Evolutionary conservation across 2,888 invertebrate genomes (phyloP).

Genomic region (Hyalella azteca): DNA sequence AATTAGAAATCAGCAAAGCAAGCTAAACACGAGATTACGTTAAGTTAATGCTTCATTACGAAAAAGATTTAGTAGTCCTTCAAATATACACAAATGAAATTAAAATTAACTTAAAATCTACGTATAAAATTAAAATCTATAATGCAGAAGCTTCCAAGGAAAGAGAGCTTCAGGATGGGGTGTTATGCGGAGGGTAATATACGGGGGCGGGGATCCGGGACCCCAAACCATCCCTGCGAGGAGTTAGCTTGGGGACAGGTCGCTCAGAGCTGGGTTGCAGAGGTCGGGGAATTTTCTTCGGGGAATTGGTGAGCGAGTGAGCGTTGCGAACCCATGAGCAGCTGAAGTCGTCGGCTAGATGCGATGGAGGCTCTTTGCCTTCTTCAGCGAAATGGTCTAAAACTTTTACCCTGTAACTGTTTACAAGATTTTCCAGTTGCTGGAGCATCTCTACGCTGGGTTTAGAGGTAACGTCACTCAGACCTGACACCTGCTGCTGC

Average conservation of each 20-base stretch:
- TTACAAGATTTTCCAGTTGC: slow-evolving; percentile 51
- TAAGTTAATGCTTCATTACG: background rate
- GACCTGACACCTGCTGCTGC: slow-evolving; percentile 16
- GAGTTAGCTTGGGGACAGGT: slow-evolving; percentile 44
- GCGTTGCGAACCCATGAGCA: slow-evolving; percentile 51
- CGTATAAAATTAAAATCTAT: background rate
- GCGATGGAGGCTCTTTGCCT: slow-evolving; percentile 53
- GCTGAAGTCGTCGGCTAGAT: slow-evolving; percentile 51
- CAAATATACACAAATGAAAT: slow-evolving; percentile 13
- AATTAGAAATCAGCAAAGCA: background rate
- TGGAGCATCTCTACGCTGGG: slow-evolving; percentile 50
- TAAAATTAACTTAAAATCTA: background rate
- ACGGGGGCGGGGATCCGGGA: slow-evolving; percentile 56
- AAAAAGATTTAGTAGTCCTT: background rate
- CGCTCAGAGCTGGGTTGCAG: background rate
- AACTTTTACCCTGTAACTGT: slow-evolving; percentile 52
- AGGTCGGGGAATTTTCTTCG: background rate
- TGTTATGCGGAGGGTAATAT: slow-evolving; percentile 39
- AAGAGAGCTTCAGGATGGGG: slow-evolving; percentile 11
- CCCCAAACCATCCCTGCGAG: slow-evolving; percentile 52
- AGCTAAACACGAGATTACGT: background rate
- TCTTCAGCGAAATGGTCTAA: slow-evolving; percentile 54
- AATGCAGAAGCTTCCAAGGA: background rate
- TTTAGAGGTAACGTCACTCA: slow-evolving; percentile 43
- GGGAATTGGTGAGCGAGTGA: slow-evolving; percentile 33